Percentiles rank a stretch among this genome's conserved stretches.
Conservation (phyloP, 2,888 invertebrate species). For the Hecatera dysodea region DNA sequence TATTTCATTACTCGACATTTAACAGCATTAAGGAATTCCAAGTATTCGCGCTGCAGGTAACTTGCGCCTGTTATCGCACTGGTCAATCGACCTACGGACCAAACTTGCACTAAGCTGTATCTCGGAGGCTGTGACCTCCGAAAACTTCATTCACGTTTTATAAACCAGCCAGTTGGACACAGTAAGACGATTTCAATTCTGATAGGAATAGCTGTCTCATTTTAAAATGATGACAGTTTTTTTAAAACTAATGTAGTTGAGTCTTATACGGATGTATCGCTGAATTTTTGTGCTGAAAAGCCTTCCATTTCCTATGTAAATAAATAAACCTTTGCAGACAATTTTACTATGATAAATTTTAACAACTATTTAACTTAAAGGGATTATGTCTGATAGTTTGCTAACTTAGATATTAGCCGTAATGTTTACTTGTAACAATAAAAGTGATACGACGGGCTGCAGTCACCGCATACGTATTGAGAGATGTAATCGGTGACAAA, state of each 20-base stretch:
- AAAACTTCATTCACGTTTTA: conserved; percentile 32
- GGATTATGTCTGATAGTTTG: conserved; percentile 9
- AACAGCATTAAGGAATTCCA: conserved; percentile 50
- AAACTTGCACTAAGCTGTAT: conserved; percentile 40
- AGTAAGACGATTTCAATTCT: conserved; percentile 32
- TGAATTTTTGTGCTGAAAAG: conserved; percentile 14
- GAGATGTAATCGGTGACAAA: conserved; percentile 31
- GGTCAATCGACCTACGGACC: conserved; percentile 58
- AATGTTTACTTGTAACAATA: conserved; percentile 8
- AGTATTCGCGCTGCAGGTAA: conserved; percentile 54
- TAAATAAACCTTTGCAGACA: conserved; percentile 3
- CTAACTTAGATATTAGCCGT: conserved; percentile 1
- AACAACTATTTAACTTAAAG: conserved; percentile 12
- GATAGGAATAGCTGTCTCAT: conserved; percentile 8
- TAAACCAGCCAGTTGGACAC: conserved; percentile 15
- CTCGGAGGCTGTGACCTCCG: conserved; percentile 48
- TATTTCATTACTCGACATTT: conserved; percentile 32
- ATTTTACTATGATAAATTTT: neutral
- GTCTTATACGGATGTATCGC: conserved; percentile 9
- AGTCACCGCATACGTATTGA: conserved; percentile 14
- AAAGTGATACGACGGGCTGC: conserved; percentile 12
- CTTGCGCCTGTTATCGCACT: conserved; percentile 56
- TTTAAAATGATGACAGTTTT: conserved; percentile 11
- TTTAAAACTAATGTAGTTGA: conserved; percentile 13
- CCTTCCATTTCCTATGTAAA: conserved; percentile 15